phyloP scores from a whole-genome alignment of 2,113 vertebrate genomes.

The Paramisgurnus dabryanus region DNA sequence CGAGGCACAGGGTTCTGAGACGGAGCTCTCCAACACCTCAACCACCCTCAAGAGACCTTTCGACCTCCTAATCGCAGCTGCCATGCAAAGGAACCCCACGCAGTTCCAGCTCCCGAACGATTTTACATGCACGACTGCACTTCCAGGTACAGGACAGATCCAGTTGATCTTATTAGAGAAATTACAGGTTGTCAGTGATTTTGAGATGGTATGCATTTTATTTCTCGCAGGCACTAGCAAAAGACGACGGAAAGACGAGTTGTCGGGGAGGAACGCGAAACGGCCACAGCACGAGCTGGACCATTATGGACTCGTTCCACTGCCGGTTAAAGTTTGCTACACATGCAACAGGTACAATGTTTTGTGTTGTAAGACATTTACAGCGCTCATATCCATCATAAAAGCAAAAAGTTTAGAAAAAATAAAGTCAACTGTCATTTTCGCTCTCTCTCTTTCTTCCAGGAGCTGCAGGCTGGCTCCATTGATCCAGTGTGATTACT shows the following conservation, averaged over 20 bases:
- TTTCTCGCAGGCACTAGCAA: conserved; percentile 89
- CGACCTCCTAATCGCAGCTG: conserved; percentile 95
- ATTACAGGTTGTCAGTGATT: not conserved
- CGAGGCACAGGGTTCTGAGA: conserved; percentile 83
- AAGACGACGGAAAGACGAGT: conserved; percentile 92
- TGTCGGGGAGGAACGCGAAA: conserved; percentile 90
- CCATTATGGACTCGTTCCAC: conserved; percentile 91
- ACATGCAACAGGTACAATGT: conserved; percentile 86
- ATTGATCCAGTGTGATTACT: conserved; percentile 96
- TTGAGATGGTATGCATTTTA: not conserved
- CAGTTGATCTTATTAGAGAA: not conserved
- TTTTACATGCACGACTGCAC: conserved; percentile 95
- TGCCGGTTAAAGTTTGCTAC: conserved; percentile 96
- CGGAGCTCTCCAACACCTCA: conserved; percentile 75
- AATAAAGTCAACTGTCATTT: no score
- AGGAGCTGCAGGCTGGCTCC: conserved; percentile 97
- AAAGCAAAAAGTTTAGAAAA: no score
- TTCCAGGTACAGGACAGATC: conserved; percentile 82
- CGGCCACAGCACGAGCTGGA: conserved; percentile 94
- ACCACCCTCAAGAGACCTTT: conserved; percentile 89
- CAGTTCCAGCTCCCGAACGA: conserved; percentile 98
- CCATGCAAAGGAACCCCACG: conserved; percentile 97
- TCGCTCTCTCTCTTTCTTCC: conserved; percentile 3
- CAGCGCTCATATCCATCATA: no score
- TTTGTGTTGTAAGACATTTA: not conserved